Percentiles rank a stretch among this genome's conserved stretches.
phyloP scores from a whole-genome alignment of 2,113 vertebrate genomes.

The Pluvialis apricaria region DNA sequence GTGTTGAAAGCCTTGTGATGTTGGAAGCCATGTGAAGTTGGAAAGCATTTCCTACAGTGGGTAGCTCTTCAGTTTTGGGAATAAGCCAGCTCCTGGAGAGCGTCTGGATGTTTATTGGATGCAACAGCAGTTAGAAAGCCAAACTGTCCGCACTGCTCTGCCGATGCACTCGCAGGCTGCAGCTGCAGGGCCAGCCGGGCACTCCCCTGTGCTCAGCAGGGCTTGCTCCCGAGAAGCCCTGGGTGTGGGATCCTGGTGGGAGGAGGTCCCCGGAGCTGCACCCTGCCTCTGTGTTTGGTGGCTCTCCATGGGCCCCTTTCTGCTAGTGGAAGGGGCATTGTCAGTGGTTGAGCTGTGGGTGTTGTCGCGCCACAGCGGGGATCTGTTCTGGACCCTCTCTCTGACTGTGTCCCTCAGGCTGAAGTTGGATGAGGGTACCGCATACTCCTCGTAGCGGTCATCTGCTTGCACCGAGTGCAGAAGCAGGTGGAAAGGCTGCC shows the following conservation, averaged over 20 bases:
- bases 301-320: accelerated
- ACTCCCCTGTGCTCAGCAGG: accelerated
- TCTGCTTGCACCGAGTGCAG: too few species aligned
- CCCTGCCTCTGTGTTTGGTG: accelerated
- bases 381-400: background rate
- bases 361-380: accelerated
- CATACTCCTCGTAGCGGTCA: too few species aligned
- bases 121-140: background rate
- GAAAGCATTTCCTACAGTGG: background rate
- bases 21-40: too few species aligned
- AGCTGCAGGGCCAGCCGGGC: accelerated
- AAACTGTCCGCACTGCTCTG: accelerated
- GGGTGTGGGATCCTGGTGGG: accelerated
- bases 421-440: accelerated
- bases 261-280: accelerated
- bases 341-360: accelerated
- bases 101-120: background rate
- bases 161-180: accelerated
- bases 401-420: accelerated
- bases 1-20: background rate
- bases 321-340: accelerated
- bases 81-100: background rate
- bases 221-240: accelerated
- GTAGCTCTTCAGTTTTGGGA: background rate
- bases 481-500: too few species aligned